A percentile compares a stretch with the other conserved stretches of the same genome.
These are phyloP conservation scores for Stenoptilia bipunctidactyla DNA, from an alignment of 2,888 invertebrate genomes.

Conservation along the genomic window DNA sequence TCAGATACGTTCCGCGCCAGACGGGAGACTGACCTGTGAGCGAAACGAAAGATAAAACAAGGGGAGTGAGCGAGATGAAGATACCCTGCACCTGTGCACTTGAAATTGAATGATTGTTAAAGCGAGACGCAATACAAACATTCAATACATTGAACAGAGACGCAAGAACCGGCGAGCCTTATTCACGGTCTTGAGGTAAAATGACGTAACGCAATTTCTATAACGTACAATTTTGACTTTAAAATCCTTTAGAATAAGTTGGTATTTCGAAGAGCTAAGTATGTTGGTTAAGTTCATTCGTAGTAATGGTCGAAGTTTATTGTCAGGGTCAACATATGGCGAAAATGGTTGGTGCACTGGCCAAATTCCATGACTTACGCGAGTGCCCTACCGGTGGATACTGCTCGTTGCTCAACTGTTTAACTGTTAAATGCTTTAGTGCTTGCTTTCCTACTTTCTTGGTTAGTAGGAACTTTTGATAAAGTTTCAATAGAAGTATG, in stretches of 20 bases:
- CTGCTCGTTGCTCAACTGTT: too few relatives aligned
- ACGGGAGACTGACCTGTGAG: constrained; percentile 43
- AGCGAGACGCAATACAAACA: constrained; percentile 55
- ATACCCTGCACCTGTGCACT: constrained; percentile 60
- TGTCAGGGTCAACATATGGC: constrained; percentile 68
- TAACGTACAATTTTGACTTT: too few relatives aligned
- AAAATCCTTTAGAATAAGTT: too few relatives aligned
- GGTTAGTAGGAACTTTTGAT: too few relatives aligned
- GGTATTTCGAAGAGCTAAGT: too few relatives aligned
- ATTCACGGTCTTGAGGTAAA: not conserved
- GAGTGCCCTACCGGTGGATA: too few relatives aligned
- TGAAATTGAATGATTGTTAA: constrained; percentile 48
- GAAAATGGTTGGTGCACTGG: constrained; percentile 40
- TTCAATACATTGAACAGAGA: constrained; percentile 43
- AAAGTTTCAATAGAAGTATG: too few relatives aligned
- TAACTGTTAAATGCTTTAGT: too few relatives aligned
- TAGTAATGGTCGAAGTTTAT: constrained; percentile 32
- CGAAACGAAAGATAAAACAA: constrained; percentile 34
- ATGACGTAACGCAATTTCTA: too few relatives aligned
- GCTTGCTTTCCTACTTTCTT: too few relatives aligned
- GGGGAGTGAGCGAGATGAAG: constrained; percentile 42
- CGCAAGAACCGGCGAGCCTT: constrained; percentile 24
- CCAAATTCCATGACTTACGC: constrained; percentile 37
- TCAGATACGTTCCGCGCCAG: constrained; percentile 25
- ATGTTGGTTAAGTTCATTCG: too few relatives aligned